Base-by-base conservation (phyloP, 2,797 vertebrate genomes). In the Acipenser ruthenus region DNA sequence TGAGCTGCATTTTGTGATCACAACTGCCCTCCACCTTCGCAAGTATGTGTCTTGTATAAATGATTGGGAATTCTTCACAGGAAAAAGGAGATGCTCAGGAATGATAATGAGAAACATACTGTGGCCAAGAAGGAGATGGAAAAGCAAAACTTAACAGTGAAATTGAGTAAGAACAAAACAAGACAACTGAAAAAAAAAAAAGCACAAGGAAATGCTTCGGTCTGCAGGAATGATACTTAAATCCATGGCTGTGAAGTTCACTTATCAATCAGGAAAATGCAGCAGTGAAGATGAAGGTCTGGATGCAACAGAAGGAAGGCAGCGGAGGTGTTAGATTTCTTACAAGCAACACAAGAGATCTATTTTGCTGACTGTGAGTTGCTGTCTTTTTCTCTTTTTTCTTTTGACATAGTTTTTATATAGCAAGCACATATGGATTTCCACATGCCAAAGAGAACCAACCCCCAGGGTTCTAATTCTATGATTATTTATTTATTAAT, bases 121-220 rank as follows among this genome's bases (percentile, higher is more conserved):
- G 70, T 75, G 55, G 66, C 71, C 7, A 3, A 51, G 9, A 10
- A 49, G 10, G 65, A 63, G 37, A 5, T 37, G 37, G 37, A 37
- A 37, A 37, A 37, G 37, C 37, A 37, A 37, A 37, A 37, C 5
- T 3, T 37, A 37, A 37, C 37, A 0, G 83, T 82, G 65, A 53
- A 0, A n/a, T 66, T 88, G 3, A 96, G 90, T 84, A 93, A 77
- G 85, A 99, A 96, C 79, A 94, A 84, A 79, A 96, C 78, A 77
- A 90, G 91, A 76, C 99, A 97, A 83, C 85, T 95, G 79, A 98
- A 96, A 74, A 95, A 96, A 84, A 84, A 96, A 93, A 67, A 82
- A 90, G 10, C 94, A 90, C 73, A 93, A 93, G 73, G 86, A 90
- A 77, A 95, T 87, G 83, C 87, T 88, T 77, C 82, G 80, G 69